Base-by-base conservation (phyloP, 2,888 invertebrate species). In the Micoletzkya japonica region DNA sequence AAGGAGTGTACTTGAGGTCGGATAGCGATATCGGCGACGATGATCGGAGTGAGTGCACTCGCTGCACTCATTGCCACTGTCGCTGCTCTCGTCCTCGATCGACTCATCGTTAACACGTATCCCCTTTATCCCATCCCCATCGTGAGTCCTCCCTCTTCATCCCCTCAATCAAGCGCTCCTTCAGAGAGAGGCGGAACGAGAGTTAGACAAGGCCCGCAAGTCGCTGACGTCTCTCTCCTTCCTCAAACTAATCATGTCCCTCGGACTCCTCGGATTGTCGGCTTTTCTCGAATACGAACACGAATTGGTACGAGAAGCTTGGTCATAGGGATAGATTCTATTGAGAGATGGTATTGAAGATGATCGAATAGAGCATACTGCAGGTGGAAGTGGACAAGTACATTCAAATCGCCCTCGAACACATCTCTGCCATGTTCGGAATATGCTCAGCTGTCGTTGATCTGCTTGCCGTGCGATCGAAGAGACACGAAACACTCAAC, bases 201-300 rank as follows among this genome's bases (percentile, higher is more conserved):
- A 78, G 20, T 71, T 78, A 68, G 73, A 76, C 49, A 76, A 72
- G 58, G 76, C 77, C 4, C 63, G 75, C 7, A 75, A 72, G 32
- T 75, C 74, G 2, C 61, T 84, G 30, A 73, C 76, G 1, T 75
- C 79, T 17, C 71, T 80, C 1, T 81, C 78, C 24, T 63, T 81
- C 2, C 75, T 85, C 67, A 85, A 85, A 68, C 74, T 85, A 17
- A 71, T 80, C 34, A 73, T 82, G 30, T 76, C 76, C 10, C 68
- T 85, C 17, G 77, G 80, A 30, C 74, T 81, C 2, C 73, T 85
- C 6, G 83, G 80, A 14, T 70, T 85, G 17, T 82, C 82, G 37
- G 81, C 80, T 34, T 85, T 85, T 67, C 74, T 84, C 26, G 85
- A 85, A 70, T 85, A 82, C 68, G 79, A 81, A 58, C 82, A 85